Percentiles rank a stretch among this genome's conserved stretches.
Conservation (phyloP, 2,888 invertebrate genomes). For the Scrobipalpa costella region DNA sequence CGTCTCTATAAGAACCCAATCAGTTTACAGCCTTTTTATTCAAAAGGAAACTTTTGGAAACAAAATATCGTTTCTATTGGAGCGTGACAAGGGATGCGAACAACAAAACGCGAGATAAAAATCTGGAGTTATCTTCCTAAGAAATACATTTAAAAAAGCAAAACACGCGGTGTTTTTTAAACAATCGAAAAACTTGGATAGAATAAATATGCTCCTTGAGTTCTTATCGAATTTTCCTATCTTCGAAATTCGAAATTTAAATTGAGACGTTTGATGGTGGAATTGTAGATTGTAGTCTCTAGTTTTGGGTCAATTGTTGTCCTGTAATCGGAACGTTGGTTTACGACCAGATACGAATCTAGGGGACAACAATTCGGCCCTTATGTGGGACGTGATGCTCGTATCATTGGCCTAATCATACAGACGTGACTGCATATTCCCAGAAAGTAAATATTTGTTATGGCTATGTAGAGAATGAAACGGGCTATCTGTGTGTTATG, state of each 20-base stretch:
- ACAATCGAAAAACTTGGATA: background rate
- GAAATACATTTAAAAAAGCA: constrained; percentile 9
- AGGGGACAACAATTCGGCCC: constrained; percentile 27
- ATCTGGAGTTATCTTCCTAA: constrained; percentile 11
- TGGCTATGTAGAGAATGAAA: background rate
- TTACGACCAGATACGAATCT: constrained; percentile 41
- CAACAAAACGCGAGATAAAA: constrained; percentile 27
- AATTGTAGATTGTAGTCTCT: constrained; percentile 22
- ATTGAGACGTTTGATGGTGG: constrained; percentile 26
- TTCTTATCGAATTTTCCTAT: constrained; percentile 17
- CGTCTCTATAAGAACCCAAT: background rate
- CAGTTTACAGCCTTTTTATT: background rate
- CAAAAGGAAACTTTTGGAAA: constrained; percentile 11
- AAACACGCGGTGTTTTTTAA: background rate
- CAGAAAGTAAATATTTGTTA: background rate
- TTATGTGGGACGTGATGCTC: constrained; percentile 17
- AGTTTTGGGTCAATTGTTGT: constrained; percentile 33
- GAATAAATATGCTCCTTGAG: background rate
- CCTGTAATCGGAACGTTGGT: constrained; percentile 30
- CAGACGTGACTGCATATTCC: background rate
- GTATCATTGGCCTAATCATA: constrained; percentile 14
- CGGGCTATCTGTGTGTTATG: no score
- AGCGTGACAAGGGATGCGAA: constrained; percentile 39
- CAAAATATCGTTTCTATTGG: constrained; percentile 17
- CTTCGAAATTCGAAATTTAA: constrained; percentile 23